Percentiles rank a stretch among this genome's conserved stretches.
Conservation (phyloP, 2,113 vertebrate species). For the Chiloscyllium plagiosum region DNA sequence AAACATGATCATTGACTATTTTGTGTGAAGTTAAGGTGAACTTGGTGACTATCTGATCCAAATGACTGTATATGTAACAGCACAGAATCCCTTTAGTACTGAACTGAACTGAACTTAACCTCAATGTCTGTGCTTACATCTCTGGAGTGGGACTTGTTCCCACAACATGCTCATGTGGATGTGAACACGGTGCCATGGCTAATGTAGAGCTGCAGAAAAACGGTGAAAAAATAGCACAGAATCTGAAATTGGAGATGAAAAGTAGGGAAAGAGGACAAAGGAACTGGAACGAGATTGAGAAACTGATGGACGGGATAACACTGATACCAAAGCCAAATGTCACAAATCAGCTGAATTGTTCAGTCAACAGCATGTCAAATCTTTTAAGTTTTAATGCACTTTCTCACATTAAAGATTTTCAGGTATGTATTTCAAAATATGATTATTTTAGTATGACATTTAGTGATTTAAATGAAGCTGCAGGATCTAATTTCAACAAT, state of each 20-base stretch:
- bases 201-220: background rate
- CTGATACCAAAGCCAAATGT: background rate
- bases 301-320: background rate
- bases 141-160: no score
- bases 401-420: background rate
- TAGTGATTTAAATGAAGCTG: background rate
- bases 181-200: no score
- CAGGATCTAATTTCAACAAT: background rate
- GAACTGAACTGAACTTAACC: no score
- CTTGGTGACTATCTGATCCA: no score
- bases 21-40: no score
- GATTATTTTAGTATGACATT: background rate
- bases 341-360: background rate
- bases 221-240: background rate
- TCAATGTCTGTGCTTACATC: no score
- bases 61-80: no score
- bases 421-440: background rate
- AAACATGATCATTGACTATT: no score
- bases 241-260: background rate
- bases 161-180: no score
- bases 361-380: background rate
- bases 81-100: no score
- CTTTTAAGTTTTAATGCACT: background rate
- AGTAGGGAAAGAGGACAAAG: background rate
- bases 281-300: background rate